These are phyloP conservation scores for Leptogaster cylindrica DNA, from an alignment of 2,888 invertebrate genomes.

Conservation along the genomic window DNA sequence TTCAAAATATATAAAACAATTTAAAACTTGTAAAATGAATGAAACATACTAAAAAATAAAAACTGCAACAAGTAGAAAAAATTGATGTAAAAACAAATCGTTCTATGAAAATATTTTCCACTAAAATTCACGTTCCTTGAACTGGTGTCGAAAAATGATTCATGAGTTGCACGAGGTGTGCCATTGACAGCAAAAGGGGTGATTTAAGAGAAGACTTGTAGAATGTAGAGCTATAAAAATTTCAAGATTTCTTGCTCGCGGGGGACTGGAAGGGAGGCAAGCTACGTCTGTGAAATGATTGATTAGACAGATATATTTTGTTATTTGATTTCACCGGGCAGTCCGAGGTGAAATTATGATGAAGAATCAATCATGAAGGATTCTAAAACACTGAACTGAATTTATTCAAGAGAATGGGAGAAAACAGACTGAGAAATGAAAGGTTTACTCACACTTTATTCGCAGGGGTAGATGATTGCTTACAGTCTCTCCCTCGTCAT, in stretches of 20 bases:
- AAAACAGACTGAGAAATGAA: not conserved
- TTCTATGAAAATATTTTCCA: not conserved
- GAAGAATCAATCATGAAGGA: not conserved
- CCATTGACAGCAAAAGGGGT: conserved; percentile 8
- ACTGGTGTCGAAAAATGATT: conserved; percentile 1
- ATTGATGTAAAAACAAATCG: not conserved
- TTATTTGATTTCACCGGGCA: not conserved
- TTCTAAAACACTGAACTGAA: not conserved
- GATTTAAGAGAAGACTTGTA: conserved; percentile 4
- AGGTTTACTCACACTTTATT: conserved; percentile 80
- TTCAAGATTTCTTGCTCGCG: not conserved
- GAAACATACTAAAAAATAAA: too few relatives aligned
- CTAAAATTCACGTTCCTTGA: not conserved
- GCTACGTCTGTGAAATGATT: not conserved
- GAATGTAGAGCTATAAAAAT: conserved; percentile 23
- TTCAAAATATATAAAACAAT: too few relatives aligned
- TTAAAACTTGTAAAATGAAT: too few relatives aligned
- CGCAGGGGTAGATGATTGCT: conserved; percentile 84
- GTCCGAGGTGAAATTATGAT: not conserved
- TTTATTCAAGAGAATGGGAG: not conserved
- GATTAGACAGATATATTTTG: not conserved
- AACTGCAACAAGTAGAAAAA: not conserved
- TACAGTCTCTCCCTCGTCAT: conserved; percentile 85
- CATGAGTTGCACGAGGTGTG: conserved; percentile 1
- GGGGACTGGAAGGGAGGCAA: not conserved